phyloP scores from a whole-genome alignment of 2,888 invertebrate species.

The Ophioninae sp. region DNA sequence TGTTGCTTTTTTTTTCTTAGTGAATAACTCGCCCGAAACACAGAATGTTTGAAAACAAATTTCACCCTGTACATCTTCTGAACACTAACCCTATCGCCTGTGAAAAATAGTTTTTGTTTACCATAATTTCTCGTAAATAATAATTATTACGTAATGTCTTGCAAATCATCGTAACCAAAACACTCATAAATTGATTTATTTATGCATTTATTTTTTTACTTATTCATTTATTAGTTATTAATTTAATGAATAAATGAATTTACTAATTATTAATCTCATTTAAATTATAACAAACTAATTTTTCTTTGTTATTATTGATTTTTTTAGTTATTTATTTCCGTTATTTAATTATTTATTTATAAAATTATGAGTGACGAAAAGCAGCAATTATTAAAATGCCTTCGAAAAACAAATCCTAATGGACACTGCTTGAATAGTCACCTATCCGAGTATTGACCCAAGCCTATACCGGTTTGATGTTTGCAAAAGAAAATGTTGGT shows the following conservation, averaged over 20 bases:
- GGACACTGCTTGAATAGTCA: too few species aligned
- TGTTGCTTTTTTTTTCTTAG: constrained; percentile 6
- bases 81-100: neutral
- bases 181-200: too few species aligned
- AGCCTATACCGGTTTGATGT: neutral
- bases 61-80: neutral
- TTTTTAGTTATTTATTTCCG: too few species aligned
- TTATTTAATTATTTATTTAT: too few species aligned
- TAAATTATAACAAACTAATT: too few species aligned
- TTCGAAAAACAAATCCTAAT: neutral
- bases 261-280: too few species aligned
- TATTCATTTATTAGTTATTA: too few species aligned
- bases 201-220: too few species aligned
- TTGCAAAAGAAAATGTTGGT: neutral
- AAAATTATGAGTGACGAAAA: neutral
- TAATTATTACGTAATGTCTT: neutral
- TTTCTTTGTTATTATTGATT: too few species aligned
- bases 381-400: neutral
- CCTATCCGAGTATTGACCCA: too few species aligned
- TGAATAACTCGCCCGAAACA: neutral
- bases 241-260: too few species aligned
- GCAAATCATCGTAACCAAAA: neutral
- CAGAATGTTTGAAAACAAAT: neutral
- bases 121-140: neutral
- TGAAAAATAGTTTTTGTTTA: neutral